Percentiles rank a stretch among this genome's conserved stretches.
Conservation (phyloP, 2,113 vertebrate genomes). For the Nymphicus hollandicus region DNA sequence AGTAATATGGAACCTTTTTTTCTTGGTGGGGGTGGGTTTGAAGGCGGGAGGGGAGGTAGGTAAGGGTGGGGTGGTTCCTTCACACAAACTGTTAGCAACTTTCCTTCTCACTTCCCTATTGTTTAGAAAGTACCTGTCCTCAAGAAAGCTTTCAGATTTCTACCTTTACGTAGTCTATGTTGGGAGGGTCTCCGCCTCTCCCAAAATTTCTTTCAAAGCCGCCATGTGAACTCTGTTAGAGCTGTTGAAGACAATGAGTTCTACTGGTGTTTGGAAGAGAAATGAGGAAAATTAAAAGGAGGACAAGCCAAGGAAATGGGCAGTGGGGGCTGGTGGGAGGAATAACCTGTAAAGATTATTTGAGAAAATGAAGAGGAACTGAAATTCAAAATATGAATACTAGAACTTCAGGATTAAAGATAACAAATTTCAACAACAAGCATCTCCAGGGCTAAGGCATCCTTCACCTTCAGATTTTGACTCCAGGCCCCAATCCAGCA, state of each 20-base stretch:
- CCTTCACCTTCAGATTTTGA: background rate
- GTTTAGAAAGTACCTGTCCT: background rate
- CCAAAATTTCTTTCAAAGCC: background rate
- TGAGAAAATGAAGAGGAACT: background rate
- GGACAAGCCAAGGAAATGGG: background rate
- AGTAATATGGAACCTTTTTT: background rate
- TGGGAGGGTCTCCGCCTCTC: background rate
- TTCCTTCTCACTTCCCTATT: background rate
- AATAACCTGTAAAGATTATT: background rate
- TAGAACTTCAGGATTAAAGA: background rate
- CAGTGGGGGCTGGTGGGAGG: background rate
- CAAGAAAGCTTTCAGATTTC: background rate
- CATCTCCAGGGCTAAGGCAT: background rate
- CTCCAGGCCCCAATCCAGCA: background rate
- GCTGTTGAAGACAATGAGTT: background rate
- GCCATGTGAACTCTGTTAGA: background rate
- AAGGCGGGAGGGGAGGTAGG: no score
- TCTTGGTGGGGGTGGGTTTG: background rate
- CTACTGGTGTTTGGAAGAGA: background rate
- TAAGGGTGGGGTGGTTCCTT: background rate
- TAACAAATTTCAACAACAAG: background rate
- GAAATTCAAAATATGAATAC: background rate
- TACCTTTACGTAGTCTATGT: background rate
- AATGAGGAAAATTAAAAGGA: slow-evolving; percentile 9
- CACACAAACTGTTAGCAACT: background rate